Base-by-base conservation (phyloP, 1,140 invertebrate species). In the Philopotamus ludificatus region DNA sequence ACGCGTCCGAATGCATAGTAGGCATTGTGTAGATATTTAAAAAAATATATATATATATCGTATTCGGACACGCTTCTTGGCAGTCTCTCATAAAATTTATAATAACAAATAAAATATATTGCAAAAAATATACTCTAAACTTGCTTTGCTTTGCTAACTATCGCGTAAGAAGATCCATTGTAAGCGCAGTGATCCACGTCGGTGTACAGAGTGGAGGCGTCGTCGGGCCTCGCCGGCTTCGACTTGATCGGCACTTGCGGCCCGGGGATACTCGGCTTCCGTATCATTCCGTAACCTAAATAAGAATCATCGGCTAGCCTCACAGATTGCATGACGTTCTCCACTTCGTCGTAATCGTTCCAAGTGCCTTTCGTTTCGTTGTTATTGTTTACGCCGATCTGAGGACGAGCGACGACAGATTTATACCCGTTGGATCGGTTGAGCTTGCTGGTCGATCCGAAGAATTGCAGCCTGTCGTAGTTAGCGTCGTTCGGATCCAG, bases 391-490 rank as follows among this genome's bases (percentile, higher is more conserved):
- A 77, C n/a, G 66, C 70, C 73, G 72, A 61, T 77, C 70, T 53
- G 76, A 79, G 81, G 79, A 34, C 82, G 74, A 7, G 78, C 75
- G 72, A 82, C 78, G 9, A 89, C 79, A 70, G 86, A 84, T 70
- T 88, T 89, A 71, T 91, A 92, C 10, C 83, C 82, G 49, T 83
- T 84, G 2, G 83, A 83, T 70, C 80, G 83, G 54, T 84, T 85
- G 41, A 86, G 76, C 79, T 90, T 91, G 65, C 82, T 84, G 25
- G 84, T 83, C 0, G 89, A 87, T 9, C 88, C 88, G 73, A 92
- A 89, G 73, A 90, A 88, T 71, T 91, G 87, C n/a, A 92, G 72
- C 58, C 86, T 86, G 74, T 92, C 90, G 74, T 93, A 92, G 71
- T 85, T 84, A 22, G 80, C 76, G 71, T 85, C 78, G 65, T 78